Base-by-base conservation (phyloP, 2,113 vertebrate genomes). In the Caretta caretta region DNA sequence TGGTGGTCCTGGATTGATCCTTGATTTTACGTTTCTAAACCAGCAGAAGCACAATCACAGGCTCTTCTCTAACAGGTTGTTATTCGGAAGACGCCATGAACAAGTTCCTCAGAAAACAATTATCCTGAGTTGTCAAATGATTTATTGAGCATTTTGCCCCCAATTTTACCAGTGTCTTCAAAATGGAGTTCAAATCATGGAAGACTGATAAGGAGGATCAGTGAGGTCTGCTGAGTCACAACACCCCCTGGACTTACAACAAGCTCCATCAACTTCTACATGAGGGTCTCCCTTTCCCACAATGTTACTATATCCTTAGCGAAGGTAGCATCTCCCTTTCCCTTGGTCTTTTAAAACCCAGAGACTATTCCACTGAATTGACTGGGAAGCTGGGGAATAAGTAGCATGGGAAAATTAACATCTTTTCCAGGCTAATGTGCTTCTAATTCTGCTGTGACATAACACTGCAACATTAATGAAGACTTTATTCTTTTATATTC, bases 51-150 rank as follows among this genome's bases (percentile, higher is more conserved):
- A 87, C 86, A 95, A 95, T 87, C 90, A 0, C 0, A 93, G 54
- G 62, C 72, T 84, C 59, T 49, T 95, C 59, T 88, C 85, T 92
- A 69, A 25, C 50, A 57, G 69, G 49, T n/a, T 75, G 83, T 87
- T 89, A 72, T 56, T 95, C 56, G 42, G 49, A 93, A 94, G 94
- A 94, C 65, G 90, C 94, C 87, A 91, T 0, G 0, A 94, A 93
- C 86, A 93, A 80, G 53, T 84, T 88, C 72, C 27, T 93, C 85
- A 81, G 96, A 96, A 89, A n/a, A 56, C 94, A 96, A 72, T 12
- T 31, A 93, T 56, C 7, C 25, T 46, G 22, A 76, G 72, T 12
- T 46, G 72, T 13, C 42, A 76, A 25, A 76, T 76, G 42, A 76
- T 25, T 76, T 24, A 76, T 11, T 76, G 38, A 76, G 72, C 24